Evolutionary conservation across 2,797 vertebrate genomes (phyloP), one percentile per base, ranked within the genome.

Genomic region (Rhynchonycteris naso): DNA sequence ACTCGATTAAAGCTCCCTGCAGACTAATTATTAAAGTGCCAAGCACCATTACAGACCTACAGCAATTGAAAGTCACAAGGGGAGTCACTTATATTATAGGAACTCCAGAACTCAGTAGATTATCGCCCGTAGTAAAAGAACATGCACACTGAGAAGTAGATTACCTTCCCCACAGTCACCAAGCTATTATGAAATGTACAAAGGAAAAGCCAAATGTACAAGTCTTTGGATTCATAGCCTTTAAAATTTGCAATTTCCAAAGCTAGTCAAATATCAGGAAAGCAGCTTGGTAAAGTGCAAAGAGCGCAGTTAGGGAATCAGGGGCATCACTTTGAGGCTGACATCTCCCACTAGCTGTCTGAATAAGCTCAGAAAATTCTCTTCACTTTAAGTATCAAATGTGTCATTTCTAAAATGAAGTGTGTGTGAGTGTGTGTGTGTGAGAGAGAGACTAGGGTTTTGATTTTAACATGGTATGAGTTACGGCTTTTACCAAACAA

Each of bases 1-100:
- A 97, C 97, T 98, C 98, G 97, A 98, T 98, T 98, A 98, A 98
- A 96, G 90, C 88, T 98, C 98, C 98, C 98, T 68, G 91, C 96
- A 98, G 98, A 98, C 98, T 98, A 98, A 98, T 99, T 98, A 98
- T 98, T 98, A 97, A 98, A 98, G 98, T 98, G 98, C 97, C 97
- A 97, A 98, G 97, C 95, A 98, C 97, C 97, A 98, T 98, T 98
- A 97, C 95, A 98, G 97, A 98, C 96, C 97, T 97, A 94, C 92
- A 98, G 98, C 96, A 98, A 97, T 71, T 98, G 97, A 98, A 98
- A 98, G 94, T 97, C 96, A 96, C 94, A 96, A 96, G 98, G 97
- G 97, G 91, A 61, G 91, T 96, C 98, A 92, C 97, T 98, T 98
- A 95, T 97, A 96, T 98, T 98, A 97, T 94, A 87, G 98, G 86